phyloP scores from a whole-genome alignment of 2,888 invertebrate species.

The Catocala sponsa region DNA sequence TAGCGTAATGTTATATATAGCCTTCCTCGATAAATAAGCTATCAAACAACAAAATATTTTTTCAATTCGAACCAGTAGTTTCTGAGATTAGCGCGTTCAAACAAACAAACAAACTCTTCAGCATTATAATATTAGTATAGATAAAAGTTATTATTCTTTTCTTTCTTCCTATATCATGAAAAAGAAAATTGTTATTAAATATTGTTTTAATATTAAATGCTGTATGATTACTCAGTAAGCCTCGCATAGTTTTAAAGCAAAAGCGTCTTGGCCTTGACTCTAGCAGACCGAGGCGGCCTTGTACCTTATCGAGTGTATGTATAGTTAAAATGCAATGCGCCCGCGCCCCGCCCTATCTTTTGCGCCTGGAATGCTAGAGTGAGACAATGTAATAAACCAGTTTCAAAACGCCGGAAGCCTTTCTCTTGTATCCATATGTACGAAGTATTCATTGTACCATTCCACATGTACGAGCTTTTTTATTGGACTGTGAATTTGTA shows the following conservation, averaged over 20 bases:
- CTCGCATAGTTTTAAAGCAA: constrained; percentile 11
- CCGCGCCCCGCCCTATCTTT: constrained; percentile 56
- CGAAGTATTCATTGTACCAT: constrained; percentile 37
- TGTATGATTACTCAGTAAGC: background rate
- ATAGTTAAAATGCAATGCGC: constrained; percentile 58
- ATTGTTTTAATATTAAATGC: too few relatives aligned
- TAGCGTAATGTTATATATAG: too few relatives aligned
- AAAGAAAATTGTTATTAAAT: too few relatives aligned
- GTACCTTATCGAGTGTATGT: constrained; percentile 62
- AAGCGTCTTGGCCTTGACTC: constrained; percentile 55
- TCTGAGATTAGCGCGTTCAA: too few relatives aligned
- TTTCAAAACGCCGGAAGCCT: constrained; percentile 77
- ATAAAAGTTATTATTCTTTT: too few relatives aligned
- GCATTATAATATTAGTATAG: too few relatives aligned
- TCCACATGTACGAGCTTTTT: constrained; percentile 30
- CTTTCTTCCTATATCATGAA: too few relatives aligned
- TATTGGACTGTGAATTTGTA: constrained; percentile 24
- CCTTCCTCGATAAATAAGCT: too few relatives aligned
- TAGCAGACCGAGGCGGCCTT: constrained; percentile 58
- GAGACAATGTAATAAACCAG: constrained; percentile 65
- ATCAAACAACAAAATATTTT: too few relatives aligned
- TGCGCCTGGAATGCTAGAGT: constrained; percentile 59
- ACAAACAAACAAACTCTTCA: too few relatives aligned
- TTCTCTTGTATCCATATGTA: constrained; percentile 62
- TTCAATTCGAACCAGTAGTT: too few relatives aligned